Evolutionary conservation across 37 sponge, comb jelly and placozoan genomes (phyloP), one percentile per base, ranked within the genome.

Genomic region (Halisarca cf. caerulea): DNA sequence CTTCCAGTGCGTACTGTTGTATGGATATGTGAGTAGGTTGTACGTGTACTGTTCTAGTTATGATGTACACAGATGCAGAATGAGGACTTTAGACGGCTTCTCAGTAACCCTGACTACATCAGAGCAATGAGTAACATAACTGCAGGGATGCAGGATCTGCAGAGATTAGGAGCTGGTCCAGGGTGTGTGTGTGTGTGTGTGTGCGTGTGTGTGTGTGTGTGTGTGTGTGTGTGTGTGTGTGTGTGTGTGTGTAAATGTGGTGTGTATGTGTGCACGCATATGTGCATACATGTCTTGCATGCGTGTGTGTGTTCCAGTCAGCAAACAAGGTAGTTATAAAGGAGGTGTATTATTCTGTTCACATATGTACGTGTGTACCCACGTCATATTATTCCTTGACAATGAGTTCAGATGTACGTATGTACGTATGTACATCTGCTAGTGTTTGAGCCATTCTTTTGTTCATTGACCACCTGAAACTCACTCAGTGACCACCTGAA

Each of bases 61-160:
- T 73, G 25, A 24, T 71, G 0, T 77, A 24, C 54, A 5, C 82
- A 95, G 90, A 89, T 95, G 90, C 92, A 91, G 81, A 80, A 86
- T 30, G 73, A 75, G 17, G 90, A 95, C 70, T 47, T 92, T 21
- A 87, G 87, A 24, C 81, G 88, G 58, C 41, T 92, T 80, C 58
- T 96, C 77, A 83, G 87, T 20, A 96, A 93, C 75, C 96, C 96
- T 21, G 87, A 92, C 53, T 85, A 86, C n/a, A 23, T 93, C 78
- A 77, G 77, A 17, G 96, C 94, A 57, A 90, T 93, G 85, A 85
- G 86, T 78, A 89, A 90, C 80, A 89, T 96, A 2, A 82, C 85
- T 66, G 85, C 90, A 58, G 91, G 91, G 5, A 85, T 95, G 88
- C 60, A 73, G 38, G 84, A 84, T 34, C 95, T 95, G 1, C 86